phyloP scores from a whole-genome alignment of 2,113 vertebrate genomes.

The Mormoops blainvillei region DNA sequence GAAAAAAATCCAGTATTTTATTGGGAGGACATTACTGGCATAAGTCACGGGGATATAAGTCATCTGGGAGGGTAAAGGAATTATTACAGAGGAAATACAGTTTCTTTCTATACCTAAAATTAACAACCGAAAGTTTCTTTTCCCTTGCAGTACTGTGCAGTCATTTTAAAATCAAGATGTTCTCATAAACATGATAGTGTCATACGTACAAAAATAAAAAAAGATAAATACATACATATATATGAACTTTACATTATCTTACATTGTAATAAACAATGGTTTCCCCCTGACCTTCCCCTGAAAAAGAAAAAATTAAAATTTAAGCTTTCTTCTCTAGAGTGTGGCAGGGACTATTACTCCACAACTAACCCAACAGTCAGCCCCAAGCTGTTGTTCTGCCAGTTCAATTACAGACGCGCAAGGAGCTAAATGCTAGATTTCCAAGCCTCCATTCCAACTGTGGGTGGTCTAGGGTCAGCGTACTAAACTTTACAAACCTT shows the following conservation, averaged over 20 bases:
- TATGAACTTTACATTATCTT: not conserved
- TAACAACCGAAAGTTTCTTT: not conserved
- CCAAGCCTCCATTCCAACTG: not conserved
- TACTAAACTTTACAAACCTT: not conserved
- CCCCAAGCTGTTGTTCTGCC: not conserved
- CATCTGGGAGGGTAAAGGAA: not conserved
- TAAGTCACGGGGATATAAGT: not conserved
- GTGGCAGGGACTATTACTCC: not conserved
- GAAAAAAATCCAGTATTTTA: not conserved
- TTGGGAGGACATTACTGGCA: not conserved
- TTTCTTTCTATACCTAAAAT: not conserved
- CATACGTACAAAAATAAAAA: not conserved
- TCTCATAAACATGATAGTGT: not conserved
- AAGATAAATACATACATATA: not conserved
- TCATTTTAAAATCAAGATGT: not conserved
- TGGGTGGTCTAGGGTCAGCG: not conserved
- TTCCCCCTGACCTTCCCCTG: not conserved
- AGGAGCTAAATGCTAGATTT: not conserved
- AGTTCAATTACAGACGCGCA: not conserved
- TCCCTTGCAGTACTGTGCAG: not conserved
- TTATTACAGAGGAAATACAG: not conserved
- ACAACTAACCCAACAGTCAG: not conserved
- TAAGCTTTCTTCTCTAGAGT: not conserved
- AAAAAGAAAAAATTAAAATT: not conserved
- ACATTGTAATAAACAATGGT: not conserved